Percentiles rank a stretch among this genome's conserved stretches.
Evolutionary conservation across 92 coral and sea anemone species (phyloP).

Genomic region (Palythoa grandiflora): DNA sequence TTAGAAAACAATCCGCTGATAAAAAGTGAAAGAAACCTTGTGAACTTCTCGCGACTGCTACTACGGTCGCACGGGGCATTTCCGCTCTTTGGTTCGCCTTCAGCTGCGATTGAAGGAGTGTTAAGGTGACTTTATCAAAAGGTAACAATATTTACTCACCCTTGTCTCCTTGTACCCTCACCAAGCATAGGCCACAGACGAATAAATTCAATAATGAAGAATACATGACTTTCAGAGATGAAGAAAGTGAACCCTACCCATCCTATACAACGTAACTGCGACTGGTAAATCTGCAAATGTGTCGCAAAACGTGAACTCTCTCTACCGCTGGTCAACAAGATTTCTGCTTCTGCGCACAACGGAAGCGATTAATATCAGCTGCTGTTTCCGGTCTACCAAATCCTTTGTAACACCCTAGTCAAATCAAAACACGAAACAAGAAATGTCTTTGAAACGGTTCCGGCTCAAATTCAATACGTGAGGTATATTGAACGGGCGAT

Average conservation of each 20-base stretch:
- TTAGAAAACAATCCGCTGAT: not conserved
- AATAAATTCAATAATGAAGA: not conserved
- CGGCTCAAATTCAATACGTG: conserved; percentile 46
- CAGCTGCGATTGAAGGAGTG: conserved; percentile 21
- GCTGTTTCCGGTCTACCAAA: conserved; percentile 43
- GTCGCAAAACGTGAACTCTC: not conserved
- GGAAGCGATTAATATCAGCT: conserved; percentile 51
- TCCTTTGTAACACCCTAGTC: conserved; percentile 36
- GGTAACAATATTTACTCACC: conserved; percentile 26
- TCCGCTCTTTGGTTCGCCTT: conserved; percentile 19
- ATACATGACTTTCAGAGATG: not conserved
- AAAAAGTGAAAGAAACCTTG: not conserved
- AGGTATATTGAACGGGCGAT: conserved; percentile 33
- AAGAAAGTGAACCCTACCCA: conserved; percentile 4
- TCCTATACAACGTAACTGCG: not conserved
- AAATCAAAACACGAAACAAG: conserved; percentile 37
- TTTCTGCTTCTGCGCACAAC: conserved; percentile 48
- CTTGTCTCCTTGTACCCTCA: conserved; percentile 22
- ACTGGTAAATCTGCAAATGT: not conserved
- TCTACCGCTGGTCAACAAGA: conserved; percentile 35
- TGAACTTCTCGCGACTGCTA: not conserved
- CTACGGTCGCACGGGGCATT: conserved; percentile 1
- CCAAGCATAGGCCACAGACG: conserved; percentile 15
- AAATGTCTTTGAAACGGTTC: conserved; percentile 40
- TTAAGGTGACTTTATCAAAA: conserved; percentile 7